Conservation (phyloP, 2,113 vertebrate species). For the Sigmodon hispidus region DNA sequence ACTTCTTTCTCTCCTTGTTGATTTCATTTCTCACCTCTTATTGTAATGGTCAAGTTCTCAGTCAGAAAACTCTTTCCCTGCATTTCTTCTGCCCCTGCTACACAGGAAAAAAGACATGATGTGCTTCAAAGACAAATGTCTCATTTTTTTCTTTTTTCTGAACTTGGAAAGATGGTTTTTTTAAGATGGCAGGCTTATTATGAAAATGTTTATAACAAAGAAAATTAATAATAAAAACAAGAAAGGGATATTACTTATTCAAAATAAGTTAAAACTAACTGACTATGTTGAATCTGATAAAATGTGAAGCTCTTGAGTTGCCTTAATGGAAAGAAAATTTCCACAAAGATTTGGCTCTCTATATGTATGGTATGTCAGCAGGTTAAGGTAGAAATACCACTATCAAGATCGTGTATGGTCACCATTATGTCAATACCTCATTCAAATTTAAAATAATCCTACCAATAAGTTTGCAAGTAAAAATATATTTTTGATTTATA, state of each 20-base stretch:
- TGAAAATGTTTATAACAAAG: not conserved
- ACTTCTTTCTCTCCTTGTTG: not conserved
- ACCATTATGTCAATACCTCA: not conserved
- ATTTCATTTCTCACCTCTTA: not conserved
- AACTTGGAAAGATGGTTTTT: not conserved
- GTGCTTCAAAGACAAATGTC: not conserved
- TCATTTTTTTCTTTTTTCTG: not conserved
- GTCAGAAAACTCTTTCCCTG: not conserved
- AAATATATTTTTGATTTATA: not conserved
- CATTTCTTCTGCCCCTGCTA: not conserved
- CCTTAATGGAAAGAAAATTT: not conserved
- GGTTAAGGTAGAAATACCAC: not conserved
- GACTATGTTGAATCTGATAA: not conserved
- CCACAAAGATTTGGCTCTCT: not conserved
- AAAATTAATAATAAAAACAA: not conserved
- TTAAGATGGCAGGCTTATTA: not conserved
- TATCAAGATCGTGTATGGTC: not conserved
- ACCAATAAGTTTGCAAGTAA: not conserved
- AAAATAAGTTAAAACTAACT: not conserved
- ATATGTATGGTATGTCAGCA: not conserved
- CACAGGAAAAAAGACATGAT: not conserved
- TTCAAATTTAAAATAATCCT: not conserved
- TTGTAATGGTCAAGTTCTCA: not conserved
- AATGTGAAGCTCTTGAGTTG: not conserved
- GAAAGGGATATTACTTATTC: not conserved